A percentile compares a stretch with the other conserved stretches of the same genome.
Conservation (phyloP, 2,888 invertebrate species). For the Trissoscelio sp. region DNA sequence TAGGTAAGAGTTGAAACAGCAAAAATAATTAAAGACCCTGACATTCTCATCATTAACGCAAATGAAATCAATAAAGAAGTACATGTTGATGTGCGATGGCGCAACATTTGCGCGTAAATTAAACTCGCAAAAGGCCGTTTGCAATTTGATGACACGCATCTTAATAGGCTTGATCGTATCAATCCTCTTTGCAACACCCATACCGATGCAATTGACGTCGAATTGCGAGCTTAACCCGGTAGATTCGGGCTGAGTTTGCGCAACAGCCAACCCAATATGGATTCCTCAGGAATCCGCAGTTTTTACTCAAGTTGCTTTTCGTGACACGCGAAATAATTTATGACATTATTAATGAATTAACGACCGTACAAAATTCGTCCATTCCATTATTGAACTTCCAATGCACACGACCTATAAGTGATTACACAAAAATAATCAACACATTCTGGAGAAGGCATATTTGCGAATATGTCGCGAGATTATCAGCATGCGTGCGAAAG, state of each 20-base stretch:
- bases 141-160: slow-evolving; percentile 38
- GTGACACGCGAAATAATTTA: slow-evolving; percentile 10
- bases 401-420: background rate
- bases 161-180: slow-evolving; percentile 58
- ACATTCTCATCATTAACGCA: background rate
- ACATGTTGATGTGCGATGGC: background rate
- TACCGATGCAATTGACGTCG: slow-evolving; percentile 24
- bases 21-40: background rate
- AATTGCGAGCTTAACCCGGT: slow-evolving; percentile 39
- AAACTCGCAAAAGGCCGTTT: slow-evolving; percentile 4
- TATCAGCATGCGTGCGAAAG: slow-evolving; percentile 91
- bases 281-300: slow-evolving; percentile 72
- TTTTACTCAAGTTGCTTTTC: slow-evolving; percentile 34
- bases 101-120: slow-evolving; percentile 10
- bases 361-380: background rate
- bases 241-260: slow-evolving; percentile 74
- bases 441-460: background rate
- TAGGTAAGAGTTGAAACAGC: background rate
- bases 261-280: slow-evolving; percentile 77
- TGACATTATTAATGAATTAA: slow-evolving; percentile 1
- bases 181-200: slow-evolving; percentile 56
- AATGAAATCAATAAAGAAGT: slow-evolving; percentile 1
- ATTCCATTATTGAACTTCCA: background rate
- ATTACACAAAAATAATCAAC: background rate
- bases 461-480: slow-evolving; percentile 76